Evolutionary conservation across 2,888 invertebrate species (phyloP).

Genomic region (Caenorhabditis japonica): DNA sequence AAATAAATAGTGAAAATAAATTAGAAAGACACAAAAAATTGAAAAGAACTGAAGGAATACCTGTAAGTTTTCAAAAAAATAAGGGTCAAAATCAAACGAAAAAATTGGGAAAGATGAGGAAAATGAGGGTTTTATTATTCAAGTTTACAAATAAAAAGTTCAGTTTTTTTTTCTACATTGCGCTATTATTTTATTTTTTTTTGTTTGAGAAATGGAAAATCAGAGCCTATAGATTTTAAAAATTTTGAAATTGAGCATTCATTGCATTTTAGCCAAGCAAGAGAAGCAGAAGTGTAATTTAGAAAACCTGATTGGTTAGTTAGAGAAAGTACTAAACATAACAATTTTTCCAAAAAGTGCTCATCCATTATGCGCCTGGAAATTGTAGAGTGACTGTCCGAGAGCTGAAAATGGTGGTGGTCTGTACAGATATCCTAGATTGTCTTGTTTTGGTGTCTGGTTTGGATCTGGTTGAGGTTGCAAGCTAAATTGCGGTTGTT

Average conservation of each 20-base stretch:
- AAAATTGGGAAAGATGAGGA: background rate
- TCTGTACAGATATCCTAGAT: conserved; percentile 53
- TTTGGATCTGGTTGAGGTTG: conserved; percentile 34
- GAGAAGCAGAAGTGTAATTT: conserved; percentile 12
- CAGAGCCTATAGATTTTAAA: conserved; percentile 1
- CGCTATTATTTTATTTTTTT: conserved; percentile 18
- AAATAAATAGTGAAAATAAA: conserved; percentile 3
- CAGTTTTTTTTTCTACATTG: conserved; percentile 32
- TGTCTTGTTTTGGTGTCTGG: conserved; percentile 48
- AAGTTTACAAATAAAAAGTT: conserved; percentile 5
- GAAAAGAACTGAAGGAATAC: conserved; percentile 13
- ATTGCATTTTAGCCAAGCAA: conserved; percentile 50
- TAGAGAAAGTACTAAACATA: background rate
- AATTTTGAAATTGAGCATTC: conserved; percentile 39
- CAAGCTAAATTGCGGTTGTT: conserved; percentile 14
- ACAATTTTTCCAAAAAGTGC: background rate
- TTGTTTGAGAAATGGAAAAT: background rate
- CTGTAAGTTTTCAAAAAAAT: conserved; percentile 23
- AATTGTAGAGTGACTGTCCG: conserved; percentile 65
- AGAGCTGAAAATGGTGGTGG: conserved; percentile 65
- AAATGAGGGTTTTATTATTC: conserved; percentile 34
- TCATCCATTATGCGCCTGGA: conserved; percentile 54
- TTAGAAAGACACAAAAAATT: background rate
- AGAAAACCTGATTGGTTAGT: background rate
- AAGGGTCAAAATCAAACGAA: background rate